Evolutionary conservation across 2,113 vertebrate genomes (phyloP).

Genomic region (Dissostichus mawsoni): DNA sequence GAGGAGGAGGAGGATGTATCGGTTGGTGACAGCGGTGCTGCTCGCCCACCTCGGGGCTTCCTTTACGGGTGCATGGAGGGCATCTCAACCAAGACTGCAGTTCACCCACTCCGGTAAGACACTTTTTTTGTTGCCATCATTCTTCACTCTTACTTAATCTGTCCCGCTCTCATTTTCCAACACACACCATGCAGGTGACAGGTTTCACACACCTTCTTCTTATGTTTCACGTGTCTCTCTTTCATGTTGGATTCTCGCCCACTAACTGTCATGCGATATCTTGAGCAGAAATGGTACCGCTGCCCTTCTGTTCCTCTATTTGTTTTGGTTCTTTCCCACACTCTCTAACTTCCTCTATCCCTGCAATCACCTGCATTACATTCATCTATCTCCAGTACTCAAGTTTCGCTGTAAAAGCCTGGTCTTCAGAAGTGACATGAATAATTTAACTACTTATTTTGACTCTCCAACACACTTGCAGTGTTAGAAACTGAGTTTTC

Average conservation of each 20-base stretch:
- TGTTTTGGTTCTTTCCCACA: slow-evolving; percentile 14
- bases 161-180: background rate
- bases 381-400: slow-evolving; percentile 3
- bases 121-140: background rate
- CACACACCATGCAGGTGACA: slow-evolving; percentile 24
- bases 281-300: slow-evolving; percentile 18
- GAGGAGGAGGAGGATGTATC: slow-evolving; percentile 68
- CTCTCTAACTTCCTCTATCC: slow-evolving; percentile 1
- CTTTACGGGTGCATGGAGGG: slow-evolving; percentile 76
- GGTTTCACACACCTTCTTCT: background rate
- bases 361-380: slow-evolving; percentile 23
- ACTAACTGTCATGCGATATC: slow-evolving; percentile 9
- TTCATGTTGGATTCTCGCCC: background rate
- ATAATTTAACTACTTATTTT: slow-evolving; percentile 12
- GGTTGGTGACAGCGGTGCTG: slow-evolving; percentile 65
- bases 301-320: slow-evolving; percentile 2
- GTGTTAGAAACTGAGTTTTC: background rate
- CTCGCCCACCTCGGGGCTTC: slow-evolving; percentile 61
- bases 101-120: slow-evolving; percentile 81
- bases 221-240: slow-evolving; percentile 12
- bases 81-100: slow-evolving; percentile 82
- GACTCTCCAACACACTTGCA: background rate
- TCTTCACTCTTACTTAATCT: slow-evolving; percentile 11
- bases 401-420: slow-evolving; percentile 11
- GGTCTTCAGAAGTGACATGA: background rate